Conservation (phyloP, 2,797 vertebrate genomes). For the Myioborus miniatus region DNA sequence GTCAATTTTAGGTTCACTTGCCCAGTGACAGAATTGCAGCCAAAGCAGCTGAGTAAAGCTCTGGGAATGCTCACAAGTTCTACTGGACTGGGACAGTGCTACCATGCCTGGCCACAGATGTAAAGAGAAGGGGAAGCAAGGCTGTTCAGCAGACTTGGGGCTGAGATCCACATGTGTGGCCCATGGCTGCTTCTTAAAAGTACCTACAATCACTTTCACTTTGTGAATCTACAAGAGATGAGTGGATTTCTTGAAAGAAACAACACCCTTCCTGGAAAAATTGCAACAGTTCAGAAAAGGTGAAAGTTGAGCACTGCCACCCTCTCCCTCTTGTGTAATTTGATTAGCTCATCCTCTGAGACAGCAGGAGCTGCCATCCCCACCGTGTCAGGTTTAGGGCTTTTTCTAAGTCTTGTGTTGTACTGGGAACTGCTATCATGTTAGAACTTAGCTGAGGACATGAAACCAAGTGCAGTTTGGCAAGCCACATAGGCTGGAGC, state of each 20-base stretch:
- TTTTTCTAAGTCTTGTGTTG: not conserved
- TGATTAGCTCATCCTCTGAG: not conserved
- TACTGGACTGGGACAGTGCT: not conserved
- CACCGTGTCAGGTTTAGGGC: not conserved
- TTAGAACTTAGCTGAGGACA: not conserved
- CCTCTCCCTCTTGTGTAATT: not conserved
- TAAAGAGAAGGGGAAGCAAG: not conserved
- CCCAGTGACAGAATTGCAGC: not conserved
- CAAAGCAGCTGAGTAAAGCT: not conserved
- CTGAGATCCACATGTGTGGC: not conserved
- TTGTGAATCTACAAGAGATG: not conserved
- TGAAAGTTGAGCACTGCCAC: not conserved
- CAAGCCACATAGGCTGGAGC: not conserved
- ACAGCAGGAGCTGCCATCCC: not conserved
- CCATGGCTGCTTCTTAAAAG: not conserved
- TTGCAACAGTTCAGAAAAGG: not conserved
- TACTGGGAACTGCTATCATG: not conserved
- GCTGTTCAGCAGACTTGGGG: not conserved
- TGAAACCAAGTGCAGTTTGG: not conserved
- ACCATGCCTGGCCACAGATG: no score
- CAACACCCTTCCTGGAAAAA: not conserved
- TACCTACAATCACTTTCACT: not conserved
- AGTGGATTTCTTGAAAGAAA: not conserved
- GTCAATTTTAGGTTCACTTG: not conserved
- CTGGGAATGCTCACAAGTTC: accelerated